phyloP scores from a whole-genome alignment of 2,888 invertebrate species.

The Ormyrus pomaceus region DNA sequence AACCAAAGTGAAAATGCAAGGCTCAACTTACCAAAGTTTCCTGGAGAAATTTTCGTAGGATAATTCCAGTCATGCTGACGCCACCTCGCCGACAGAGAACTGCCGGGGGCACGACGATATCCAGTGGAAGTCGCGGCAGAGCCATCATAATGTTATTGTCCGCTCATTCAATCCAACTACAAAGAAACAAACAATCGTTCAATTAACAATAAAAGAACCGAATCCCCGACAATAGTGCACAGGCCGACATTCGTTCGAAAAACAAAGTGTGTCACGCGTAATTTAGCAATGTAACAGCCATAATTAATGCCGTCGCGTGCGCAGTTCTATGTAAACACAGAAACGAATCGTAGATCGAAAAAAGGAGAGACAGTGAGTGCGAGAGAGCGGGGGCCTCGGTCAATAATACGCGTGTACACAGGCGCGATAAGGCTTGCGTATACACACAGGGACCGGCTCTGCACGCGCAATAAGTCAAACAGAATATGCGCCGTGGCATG shows the following conservation, averaged over 20 bases:
- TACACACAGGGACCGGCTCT: neutral
- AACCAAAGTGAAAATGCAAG: neutral
- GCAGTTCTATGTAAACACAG: conserved; percentile 15
- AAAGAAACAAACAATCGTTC: no score
- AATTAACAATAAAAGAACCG: no score
- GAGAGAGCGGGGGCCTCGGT: conserved; percentile 27
- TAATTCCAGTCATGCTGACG: conserved; percentile 57
- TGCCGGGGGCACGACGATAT: conserved; percentile 62
- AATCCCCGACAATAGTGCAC: no score
- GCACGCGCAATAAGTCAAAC: neutral
- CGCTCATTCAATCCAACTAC: conserved; percentile 4
- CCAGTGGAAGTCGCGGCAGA: conserved; percentile 63
- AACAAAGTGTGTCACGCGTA: neutral
- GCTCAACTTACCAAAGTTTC: conserved; percentile 54
- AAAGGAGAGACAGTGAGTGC: neutral
- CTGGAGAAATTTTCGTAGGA: conserved; percentile 58
- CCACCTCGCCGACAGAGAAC: conserved; percentile 64
- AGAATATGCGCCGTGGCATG: no score
- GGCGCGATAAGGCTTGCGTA: conserved; percentile 25
- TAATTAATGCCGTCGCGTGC: conserved; percentile 26
- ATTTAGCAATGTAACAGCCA: neutral
- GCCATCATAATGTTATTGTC: conserved; percentile 59
- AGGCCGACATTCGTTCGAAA: no score
- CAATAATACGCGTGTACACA: conserved; percentile 28
- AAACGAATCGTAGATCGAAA: conserved; percentile 1